A percentile compares a stretch with the other conserved stretches of the same genome.
phyloP scores from a whole-genome alignment of 1,140 invertebrate species.

The Tenebrio molitor region DNA sequence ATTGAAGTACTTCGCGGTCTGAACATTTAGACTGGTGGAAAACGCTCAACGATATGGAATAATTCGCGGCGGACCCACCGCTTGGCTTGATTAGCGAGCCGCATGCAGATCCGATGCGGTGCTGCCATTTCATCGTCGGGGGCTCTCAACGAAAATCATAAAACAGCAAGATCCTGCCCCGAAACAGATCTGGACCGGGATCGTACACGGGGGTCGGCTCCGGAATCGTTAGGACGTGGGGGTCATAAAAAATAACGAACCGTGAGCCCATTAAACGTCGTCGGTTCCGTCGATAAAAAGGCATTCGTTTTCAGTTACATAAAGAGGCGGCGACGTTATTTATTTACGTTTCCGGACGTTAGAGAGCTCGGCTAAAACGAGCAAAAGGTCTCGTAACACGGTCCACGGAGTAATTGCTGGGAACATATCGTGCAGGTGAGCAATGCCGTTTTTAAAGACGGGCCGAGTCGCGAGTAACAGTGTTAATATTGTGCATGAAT shows the following conservation, averaged over 20 bases:
- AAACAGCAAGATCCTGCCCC: background rate
- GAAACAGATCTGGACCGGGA: too few relatives aligned
- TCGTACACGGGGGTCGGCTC: too few relatives aligned
- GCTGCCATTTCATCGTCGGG: slow-evolving; percentile 7
- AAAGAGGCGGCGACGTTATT: slow-evolving; percentile 25
- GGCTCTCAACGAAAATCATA: background rate
- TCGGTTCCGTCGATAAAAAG: background rate
- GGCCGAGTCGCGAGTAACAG: slow-evolving; percentile 30
- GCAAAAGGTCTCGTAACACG: slow-evolving; percentile 30
- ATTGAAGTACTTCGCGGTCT: background rate
- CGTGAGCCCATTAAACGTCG: background rate
- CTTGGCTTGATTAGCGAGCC: slow-evolving; percentile 15
- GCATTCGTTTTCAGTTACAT: slow-evolving; percentile 11
- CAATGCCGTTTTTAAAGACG: slow-evolving; percentile 29
- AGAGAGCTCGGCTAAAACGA: slow-evolving; percentile 20
- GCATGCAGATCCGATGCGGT: slow-evolving; percentile 14
- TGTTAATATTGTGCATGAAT: slow-evolving; percentile 51
- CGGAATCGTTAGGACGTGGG: background rate
- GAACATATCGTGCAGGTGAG: slow-evolving; percentile 38
- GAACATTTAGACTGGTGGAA: slow-evolving; percentile 9
- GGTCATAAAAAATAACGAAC: background rate
- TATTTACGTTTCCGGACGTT: slow-evolving; percentile 35
- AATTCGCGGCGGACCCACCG: slow-evolving; percentile 11
- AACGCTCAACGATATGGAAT: slow-evolving; percentile 10
- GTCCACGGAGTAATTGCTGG: slow-evolving; percentile 29